These are phyloP conservation scores for Alligator sinensis DNA, from an alignment of 2,113 vertebrate species.

Conservation along the genomic window DNA sequence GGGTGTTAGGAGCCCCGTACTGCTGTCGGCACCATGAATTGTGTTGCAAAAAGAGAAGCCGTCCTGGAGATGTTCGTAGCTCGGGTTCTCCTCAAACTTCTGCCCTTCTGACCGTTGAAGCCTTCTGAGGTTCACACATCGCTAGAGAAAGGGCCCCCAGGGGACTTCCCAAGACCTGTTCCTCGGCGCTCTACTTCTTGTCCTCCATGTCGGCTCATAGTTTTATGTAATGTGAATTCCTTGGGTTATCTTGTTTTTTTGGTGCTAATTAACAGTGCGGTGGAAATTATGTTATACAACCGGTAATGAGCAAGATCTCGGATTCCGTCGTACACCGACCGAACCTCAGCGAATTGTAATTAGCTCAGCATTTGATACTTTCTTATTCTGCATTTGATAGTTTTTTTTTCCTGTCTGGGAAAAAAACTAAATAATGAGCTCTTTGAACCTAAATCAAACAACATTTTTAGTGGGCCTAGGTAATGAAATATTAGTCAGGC, in stretches of 20 bases:
- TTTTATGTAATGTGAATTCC: constrained; percentile 33
- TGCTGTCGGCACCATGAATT: fast-evolving
- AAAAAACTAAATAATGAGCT: constrained; percentile 61
- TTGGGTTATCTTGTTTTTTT: constrained; percentile 48
- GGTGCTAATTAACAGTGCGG: constrained; percentile 63
- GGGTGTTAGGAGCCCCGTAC: background rate
- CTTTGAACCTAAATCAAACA: constrained; percentile 74
- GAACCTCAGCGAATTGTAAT: constrained; percentile 64
- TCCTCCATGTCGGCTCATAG: constrained; percentile 22
- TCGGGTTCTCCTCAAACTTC: constrained; percentile 1
- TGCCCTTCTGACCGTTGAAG: constrained; percentile 29
- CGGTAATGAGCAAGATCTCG: constrained; percentile 68
- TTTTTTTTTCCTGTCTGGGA: constrained; percentile 15
- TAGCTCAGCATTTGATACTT: constrained; percentile 60
- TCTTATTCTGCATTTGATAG: constrained; percentile 33
- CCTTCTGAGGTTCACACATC: constrained; percentile 24
- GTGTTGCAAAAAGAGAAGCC: background rate
- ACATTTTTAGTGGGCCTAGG: constrained; percentile 64
- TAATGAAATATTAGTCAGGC: constrained; percentile 65
- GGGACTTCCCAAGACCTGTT: constrained; percentile 11
- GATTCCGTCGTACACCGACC: constrained; percentile 40
- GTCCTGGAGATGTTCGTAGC: background rate
- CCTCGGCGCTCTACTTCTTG: constrained; percentile 53
- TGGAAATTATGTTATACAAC: constrained; percentile 63
- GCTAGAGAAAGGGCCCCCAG: constrained; percentile 10